These are phyloP conservation scores for Lepus americanus DNA, from an alignment of 2,113 vertebrate species.

Conservation along the genomic window DNA sequence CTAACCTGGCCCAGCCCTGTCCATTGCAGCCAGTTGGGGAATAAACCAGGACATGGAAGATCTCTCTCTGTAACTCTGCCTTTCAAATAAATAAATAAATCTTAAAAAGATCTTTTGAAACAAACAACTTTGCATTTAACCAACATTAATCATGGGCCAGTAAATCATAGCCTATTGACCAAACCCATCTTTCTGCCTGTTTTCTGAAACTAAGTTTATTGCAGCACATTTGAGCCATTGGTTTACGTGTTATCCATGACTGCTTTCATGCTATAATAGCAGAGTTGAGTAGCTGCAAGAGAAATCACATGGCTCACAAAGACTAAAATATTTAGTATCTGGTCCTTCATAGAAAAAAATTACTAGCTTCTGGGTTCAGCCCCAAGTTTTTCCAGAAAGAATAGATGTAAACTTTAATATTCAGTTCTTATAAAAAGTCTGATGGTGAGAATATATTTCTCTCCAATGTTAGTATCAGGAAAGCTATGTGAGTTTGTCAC, in stretches of 20 bases:
- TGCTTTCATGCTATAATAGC: background rate
- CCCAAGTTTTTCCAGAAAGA: background rate
- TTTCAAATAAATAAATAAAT: too few species aligned
- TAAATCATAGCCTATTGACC: background rate
- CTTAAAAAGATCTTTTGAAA: constrained; percentile 3
- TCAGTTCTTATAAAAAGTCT: background rate
- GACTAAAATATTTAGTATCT: background rate
- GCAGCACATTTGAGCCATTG: background rate
- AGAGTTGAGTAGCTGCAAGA: background rate
- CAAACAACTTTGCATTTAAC: background rate
- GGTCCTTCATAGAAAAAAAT: background rate
- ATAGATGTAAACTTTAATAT: background rate
- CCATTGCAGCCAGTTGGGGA: too few species aligned
- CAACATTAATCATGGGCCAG: background rate
- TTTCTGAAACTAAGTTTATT: constrained; percentile 17
- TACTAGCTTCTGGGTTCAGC: background rate
- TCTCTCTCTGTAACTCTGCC: too few species aligned
- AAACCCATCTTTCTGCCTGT: background rate
- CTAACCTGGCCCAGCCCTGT: too few species aligned
- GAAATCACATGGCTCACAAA: background rate
- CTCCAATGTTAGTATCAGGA: background rate
- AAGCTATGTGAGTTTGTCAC: background rate
- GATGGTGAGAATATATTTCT: background rate
- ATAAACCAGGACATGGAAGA: too few species aligned
- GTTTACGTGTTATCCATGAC: background rate